Base-by-base conservation (phyloP, 2,113 vertebrate species). In the Hoplias malabaricus region DNA sequence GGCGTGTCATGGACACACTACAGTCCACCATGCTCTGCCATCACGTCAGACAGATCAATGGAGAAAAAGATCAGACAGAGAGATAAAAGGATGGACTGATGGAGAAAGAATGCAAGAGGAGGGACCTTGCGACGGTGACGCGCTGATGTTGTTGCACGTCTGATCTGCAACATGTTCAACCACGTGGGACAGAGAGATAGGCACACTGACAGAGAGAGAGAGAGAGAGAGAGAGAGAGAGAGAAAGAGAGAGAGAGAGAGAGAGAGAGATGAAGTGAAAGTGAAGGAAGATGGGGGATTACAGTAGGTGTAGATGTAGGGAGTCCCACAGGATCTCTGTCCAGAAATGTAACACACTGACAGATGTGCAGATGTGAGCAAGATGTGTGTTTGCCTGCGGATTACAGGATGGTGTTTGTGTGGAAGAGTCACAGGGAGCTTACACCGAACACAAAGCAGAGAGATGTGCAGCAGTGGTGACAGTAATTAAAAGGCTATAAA, bases 271-370 rank as follows among this genome's bases (percentile, higher is more conserved):
- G 80, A 84, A 88, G 87, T 63, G 62, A 90, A 85, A 57, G 31
- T 76, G n/a, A 59, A 38, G 46, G 46, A 53, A 53, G 69, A 73
- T 79, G 61, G 73, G 73, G 54, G 80, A 53, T 50, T 42, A 68
- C 62, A 54, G 34, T 42, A 54, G 46, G 50, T 70, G 34, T n/a
- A n/a, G n/a, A 40, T 21, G 16, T 21, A 75, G 31, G 53, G n/a
- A 59, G 19, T 89, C 89, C 86, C 88, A 57, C 1, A 84, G 82
- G 87, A 82, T 77, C 82, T 83, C 48, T 82, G 73, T 62, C 61
- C 84, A 57, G 29, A 50, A 79, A 80, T 56, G 53, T 70, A 65
- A 83, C 75, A 61, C 86, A 34, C 80, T 86, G 83, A 84, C 80
- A 85, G 25, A 25, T 27, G 42, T 16, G n/a, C 1, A 25, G 34